A percentile compares a stretch with the other conserved stretches of the same genome.
phyloP scores from a whole-genome alignment of 2,888 invertebrate genomes.

The Junonia oenone region DNA sequence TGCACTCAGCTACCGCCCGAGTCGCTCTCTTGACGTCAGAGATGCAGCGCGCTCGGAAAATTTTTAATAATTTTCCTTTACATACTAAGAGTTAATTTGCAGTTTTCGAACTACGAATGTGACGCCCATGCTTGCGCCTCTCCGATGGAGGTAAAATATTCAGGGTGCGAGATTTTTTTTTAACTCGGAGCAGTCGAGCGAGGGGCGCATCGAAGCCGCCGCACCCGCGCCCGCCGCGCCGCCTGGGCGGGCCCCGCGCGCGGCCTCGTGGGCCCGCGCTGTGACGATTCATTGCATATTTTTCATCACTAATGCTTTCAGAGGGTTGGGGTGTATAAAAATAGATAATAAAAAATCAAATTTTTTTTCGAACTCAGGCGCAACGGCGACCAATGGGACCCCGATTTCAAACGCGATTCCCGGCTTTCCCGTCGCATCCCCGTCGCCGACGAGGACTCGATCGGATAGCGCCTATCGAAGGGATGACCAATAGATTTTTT shows the following conservation, averaged over 20 bases:
- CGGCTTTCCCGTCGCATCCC: background rate
- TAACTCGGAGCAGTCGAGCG: slow-evolving; percentile 40
- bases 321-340: background rate
- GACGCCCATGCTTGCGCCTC: slow-evolving; percentile 64
- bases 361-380: background rate
- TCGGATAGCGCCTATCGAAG: slow-evolving; percentile 12
- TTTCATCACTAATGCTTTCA: background rate
- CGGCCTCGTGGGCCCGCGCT: background rate
- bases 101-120: slow-evolving; percentile 38
- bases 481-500: background rate
- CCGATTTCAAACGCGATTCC: slow-evolving; percentile 10
- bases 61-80: slow-evolving; percentile 65
- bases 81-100: slow-evolving; percentile 36
- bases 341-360: slow-evolving; percentile 12
- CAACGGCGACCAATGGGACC: background rate
- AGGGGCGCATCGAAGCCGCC: slow-evolving; percentile 50
- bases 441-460: background rate
- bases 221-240: slow-evolving; percentile 46
- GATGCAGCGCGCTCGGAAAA: slow-evolving; percentile 56
- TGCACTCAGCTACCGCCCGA: slow-evolving; percentile 26
- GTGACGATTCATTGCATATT: background rate
- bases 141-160: slow-evolving; percentile 42
- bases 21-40: slow-evolving; percentile 45
- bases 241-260: slow-evolving; percentile 52
- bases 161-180: slow-evolving; percentile 47